Conservation (phyloP, 2,888 invertebrate genomes). For the Celastrina argiolus region DNA sequence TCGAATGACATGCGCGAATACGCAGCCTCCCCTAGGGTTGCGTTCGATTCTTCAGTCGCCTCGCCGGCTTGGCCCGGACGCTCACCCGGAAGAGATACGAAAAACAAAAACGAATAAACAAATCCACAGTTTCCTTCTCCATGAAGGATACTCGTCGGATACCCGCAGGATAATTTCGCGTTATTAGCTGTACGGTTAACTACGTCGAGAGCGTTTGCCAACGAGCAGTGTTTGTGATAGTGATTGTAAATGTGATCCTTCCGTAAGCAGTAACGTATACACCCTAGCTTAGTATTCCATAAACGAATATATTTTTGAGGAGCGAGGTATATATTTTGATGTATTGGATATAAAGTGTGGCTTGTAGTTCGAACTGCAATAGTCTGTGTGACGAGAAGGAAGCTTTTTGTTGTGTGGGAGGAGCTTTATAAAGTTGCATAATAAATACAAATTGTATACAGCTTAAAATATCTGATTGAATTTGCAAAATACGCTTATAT, state of each 20-base stretch:
- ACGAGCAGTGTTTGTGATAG: conserved; percentile 35
- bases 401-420: conserved; percentile 17
- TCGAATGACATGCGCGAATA: conserved; percentile 50
- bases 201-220: conserved; percentile 53
- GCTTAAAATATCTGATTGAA: not conserved
- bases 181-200: conserved; percentile 66
- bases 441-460: conserved; percentile 11
- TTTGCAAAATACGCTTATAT: conserved; percentile 3
- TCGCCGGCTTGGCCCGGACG: conserved; percentile 69
- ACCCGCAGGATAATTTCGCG: conserved; percentile 53
- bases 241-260: conserved; percentile 40
- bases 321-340: conserved; percentile 63
- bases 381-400: conserved; percentile 6
- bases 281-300: conserved; percentile 57
- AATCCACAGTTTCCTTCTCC: conserved; percentile 64
- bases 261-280: conserved; percentile 39
- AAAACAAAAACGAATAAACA: conserved; percentile 47
- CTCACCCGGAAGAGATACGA: conserved; percentile 52
- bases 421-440: conserved; percentile 17
- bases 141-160: conserved; percentile 61
- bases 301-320: conserved; percentile 38
- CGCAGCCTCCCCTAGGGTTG: conserved; percentile 74
- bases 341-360: conserved; percentile 69
- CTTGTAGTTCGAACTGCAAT: conserved; percentile 52
- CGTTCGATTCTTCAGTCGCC: conserved; percentile 76